phyloP scores from a whole-genome alignment of 2,797 vertebrate species.

The Silurus aristotelis region DNA sequence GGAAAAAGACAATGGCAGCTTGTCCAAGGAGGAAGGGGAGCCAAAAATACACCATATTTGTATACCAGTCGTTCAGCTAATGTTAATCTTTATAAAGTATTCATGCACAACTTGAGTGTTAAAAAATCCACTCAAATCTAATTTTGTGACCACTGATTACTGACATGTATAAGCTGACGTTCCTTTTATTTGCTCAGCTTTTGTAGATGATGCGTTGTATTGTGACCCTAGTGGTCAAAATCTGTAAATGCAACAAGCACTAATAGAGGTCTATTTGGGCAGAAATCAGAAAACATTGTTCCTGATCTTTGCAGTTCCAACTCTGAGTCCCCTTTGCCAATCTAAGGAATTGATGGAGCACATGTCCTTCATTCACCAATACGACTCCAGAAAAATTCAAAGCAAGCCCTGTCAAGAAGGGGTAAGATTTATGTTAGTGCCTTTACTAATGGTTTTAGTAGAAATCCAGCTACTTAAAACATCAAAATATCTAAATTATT shows the following conservation, averaged over 20 bases:
- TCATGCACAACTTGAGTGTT: neutral
- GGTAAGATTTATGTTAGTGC: constrained; percentile 39
- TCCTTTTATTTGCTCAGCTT: neutral
- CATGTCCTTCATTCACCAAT: constrained; percentile 49
- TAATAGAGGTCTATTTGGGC: neutral
- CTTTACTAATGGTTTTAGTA: neutral
- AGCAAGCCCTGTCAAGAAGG: constrained; percentile 40
- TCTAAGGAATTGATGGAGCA: constrained; percentile 39
- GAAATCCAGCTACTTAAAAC: neutral
- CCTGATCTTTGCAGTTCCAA: constrained; percentile 44
- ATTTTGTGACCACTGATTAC: neutral
- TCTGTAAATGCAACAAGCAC: neutral
- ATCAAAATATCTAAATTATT: neutral
- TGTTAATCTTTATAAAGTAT: neutral
- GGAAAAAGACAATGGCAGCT: neutral
- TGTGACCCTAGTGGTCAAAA: neutral
- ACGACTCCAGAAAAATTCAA: constrained; percentile 41
- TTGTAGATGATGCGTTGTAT: neutral
- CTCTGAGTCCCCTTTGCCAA: constrained; percentile 31
- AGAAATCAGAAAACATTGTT: neutral
- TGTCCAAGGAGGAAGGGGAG: neutral
- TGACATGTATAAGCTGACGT: neutral
- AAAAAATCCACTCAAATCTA: neutral
- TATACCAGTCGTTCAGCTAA: neutral
- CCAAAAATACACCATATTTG: neutral